Base-by-base conservation (phyloP, 35 echinoderm and acorn worm genomes). In the Nesometra sesokonis region DNA sequence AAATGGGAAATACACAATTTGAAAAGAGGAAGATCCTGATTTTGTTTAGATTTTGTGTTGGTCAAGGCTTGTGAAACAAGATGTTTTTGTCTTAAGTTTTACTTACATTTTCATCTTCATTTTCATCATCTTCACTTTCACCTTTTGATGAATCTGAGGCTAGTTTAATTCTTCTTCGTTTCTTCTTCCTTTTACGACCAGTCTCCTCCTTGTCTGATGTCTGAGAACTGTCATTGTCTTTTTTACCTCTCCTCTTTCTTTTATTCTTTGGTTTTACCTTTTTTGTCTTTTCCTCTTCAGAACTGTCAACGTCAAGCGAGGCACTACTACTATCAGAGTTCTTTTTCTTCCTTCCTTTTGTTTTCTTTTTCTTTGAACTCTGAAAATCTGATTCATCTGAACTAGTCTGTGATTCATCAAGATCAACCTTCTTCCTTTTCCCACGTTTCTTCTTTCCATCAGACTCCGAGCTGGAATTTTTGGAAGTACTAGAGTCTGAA, bases 361-460 rank as follows among this genome's bases (percentile, higher is more conserved):
- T 17, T 19, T 67, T 67, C 21, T 67, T 67, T 27, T 67, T 67
- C 21, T 27, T 27, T 4, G 5, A 4, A 43, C 4, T 43, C n/a
- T n/a, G n/a, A n/a, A n/a, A n/a, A 43, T 7, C 38, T 43, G 38
- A 43, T 17, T 67, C 52, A 67, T 67, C 52, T 13, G 52, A 67
- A 67, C 52, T 67, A 67, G 11, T 67, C 23, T 19, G 9, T 17
- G 52, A 67, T 2, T 67, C 21, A 19, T 67, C 21, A 17, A 27
- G 21, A 27, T 67, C 1, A 9, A 77, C 8, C 46, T 88, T 78
- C 35, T 86, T 38, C 80, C 79, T 30, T 80, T 80, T 43, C 40
- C 87, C 46, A 35, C 32, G 11, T 76, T 89, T 80, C 36, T 76
- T 76, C 17, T n/a, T 89, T 32, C 37, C 43, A 80, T 89, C 87